Evolutionary conservation across 2,797 vertebrate species (phyloP).

Genomic region (Lemur catta): DNA sequence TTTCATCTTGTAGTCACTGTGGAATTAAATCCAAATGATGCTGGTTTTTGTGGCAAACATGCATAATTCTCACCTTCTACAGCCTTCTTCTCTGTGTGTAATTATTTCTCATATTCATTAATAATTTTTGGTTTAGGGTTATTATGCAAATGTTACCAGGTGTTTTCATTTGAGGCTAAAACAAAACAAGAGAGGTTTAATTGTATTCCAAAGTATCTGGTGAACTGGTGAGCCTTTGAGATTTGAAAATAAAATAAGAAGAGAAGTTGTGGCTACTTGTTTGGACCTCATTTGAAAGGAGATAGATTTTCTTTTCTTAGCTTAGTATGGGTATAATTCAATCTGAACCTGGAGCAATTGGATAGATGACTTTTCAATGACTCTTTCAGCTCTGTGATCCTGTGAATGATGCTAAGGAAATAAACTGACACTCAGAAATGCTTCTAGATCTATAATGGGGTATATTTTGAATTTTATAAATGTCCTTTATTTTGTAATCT

Average conservation of each 20-base stretch:
- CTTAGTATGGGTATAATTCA: not conserved
- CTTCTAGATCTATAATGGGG: not conserved
- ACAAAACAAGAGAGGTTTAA: not conserved
- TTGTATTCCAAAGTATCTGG: not conserved
- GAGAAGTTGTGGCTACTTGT: not conserved
- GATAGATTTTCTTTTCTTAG: not conserved
- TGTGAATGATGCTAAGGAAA: not conserved
- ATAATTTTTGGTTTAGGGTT: not conserved
- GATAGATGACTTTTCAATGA: not conserved
- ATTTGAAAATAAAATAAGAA: not conserved
- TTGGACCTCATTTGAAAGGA: not conserved
- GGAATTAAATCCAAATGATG: not conserved
- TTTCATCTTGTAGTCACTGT: not conserved
- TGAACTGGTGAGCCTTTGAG: not conserved
- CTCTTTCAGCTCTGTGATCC: not conserved
- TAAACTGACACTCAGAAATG: not conserved
- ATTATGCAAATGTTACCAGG: not conserved
- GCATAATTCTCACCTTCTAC: not conserved
- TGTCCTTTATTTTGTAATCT: not conserved
- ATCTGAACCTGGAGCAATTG: not conserved
- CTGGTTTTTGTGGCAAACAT: not conserved
- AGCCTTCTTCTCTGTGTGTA: not conserved
- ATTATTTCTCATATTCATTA: constrained; percentile 6
- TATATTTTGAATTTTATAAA: constrained; percentile 6
- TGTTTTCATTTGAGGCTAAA: not conserved